These are phyloP conservation scores for Melopsittacus undulatus DNA, from an alignment of 2,797 vertebrate genomes.

Conservation along the genomic window DNA sequence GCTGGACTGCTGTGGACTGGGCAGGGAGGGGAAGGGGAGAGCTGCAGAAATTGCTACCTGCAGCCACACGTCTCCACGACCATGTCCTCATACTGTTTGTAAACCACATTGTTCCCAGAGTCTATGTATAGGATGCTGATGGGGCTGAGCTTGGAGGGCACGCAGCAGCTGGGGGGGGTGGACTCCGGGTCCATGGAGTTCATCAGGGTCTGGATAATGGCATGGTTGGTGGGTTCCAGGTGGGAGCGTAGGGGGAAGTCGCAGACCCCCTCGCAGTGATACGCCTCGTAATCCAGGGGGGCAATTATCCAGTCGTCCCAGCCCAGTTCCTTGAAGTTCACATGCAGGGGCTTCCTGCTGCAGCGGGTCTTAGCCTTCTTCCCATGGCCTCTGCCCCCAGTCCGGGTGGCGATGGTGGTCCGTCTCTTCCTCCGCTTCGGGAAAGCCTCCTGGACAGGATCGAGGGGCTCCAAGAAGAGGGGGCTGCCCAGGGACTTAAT, in stretches of 20 bases:
- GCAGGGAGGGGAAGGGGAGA: background rate
- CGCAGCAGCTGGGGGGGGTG: constrained; percentile 87
- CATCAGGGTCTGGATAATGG: constrained; percentile 90
- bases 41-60: constrained; percentile 82
- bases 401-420: constrained; percentile 50
- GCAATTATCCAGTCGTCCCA: constrained; percentile 92
- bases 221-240: constrained; percentile 88
- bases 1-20: background rate
- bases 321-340: constrained; percentile 89
- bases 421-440: constrained; percentile 71
- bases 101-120: constrained; percentile 88
- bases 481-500: constrained; percentile 71
- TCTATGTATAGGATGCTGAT: constrained; percentile 91
- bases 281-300: constrained; percentile 86
- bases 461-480: constrained; percentile 46
- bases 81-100: constrained; percentile 92
- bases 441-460: constrained; percentile 18
- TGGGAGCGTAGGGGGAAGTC: constrained; percentile 88
- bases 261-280: constrained; percentile 86
- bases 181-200: constrained; percentile 89
- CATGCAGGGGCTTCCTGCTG: constrained; percentile 83
- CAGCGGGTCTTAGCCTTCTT: constrained; percentile 79
- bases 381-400: constrained; percentile 60
- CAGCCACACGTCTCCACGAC: constrained; percentile 88
- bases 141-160: constrained; percentile 87